Conservation (phyloP, 2,797 vertebrate genomes). For the Pterois miles region DNA sequence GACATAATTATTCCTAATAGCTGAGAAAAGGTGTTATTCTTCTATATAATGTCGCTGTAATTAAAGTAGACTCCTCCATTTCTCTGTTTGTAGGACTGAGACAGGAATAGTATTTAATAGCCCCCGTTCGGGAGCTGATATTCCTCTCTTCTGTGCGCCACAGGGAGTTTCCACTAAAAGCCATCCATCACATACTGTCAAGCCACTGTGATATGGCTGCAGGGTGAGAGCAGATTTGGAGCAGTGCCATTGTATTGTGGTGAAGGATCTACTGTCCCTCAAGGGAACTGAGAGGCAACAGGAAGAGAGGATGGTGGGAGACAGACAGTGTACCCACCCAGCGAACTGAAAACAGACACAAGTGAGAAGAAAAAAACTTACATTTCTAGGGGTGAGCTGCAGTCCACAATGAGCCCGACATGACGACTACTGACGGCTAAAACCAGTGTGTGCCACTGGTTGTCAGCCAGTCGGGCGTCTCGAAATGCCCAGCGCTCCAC, state of each 20-base stretch:
- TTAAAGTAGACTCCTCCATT: slow-evolving; percentile 10
- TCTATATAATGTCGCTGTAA: slow-evolving; percentile 12
- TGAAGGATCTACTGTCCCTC: slow-evolving; percentile 67
- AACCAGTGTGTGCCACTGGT: slow-evolving; percentile 91
- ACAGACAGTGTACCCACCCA: slow-evolving; percentile 9
- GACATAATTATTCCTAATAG: slow-evolving; percentile 51
- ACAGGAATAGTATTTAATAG: slow-evolving; percentile 22
- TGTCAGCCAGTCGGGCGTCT: slow-evolving; percentile 79
- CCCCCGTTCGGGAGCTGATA: slow-evolving; percentile 35
- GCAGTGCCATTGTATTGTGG: slow-evolving; percentile 59
- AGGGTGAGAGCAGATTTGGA: slow-evolving; percentile 63
- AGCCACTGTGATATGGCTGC: slow-evolving; percentile 54
- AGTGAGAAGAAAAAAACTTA: slow-evolving; percentile 71
- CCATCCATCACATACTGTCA: slow-evolving; percentile 77
- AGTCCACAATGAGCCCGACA: slow-evolving; percentile 90
- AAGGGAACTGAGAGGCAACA: slow-evolving; percentile 42
- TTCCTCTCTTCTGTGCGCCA: slow-evolving; percentile 44
- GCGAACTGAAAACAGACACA: slow-evolving; percentile 10
- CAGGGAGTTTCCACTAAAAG: slow-evolving; percentile 74
- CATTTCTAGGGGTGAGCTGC: slow-evolving; percentile 86
- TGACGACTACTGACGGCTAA: slow-evolving; percentile 81
- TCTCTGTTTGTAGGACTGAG: slow-evolving; percentile 16
- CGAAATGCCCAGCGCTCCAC: slow-evolving; percentile 84
- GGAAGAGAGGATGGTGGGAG: slow-evolving; percentile 41
- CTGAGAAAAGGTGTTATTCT: slow-evolving; percentile 33